Evolutionary conservation across 23 tunicate species (phyloP), one percentile per base, ranked within the genome.

Genomic region (Trididemnum miniatum): DNA sequence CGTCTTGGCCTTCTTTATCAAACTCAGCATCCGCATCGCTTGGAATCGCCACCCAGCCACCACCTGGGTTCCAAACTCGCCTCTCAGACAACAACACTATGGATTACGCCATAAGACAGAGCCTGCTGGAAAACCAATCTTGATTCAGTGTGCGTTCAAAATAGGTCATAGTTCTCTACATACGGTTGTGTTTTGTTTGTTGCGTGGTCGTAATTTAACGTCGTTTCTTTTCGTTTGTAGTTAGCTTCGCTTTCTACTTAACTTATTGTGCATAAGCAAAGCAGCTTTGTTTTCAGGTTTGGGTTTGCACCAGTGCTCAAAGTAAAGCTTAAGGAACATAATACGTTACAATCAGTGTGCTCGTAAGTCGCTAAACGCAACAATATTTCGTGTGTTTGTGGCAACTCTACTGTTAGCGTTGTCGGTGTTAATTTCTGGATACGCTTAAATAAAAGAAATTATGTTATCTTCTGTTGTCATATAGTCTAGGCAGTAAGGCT

Each of bases 51-150:
- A 35, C 74, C 2, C 97, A 86, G 32, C 97, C 97, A 22, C 97
- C 97, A 4, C 97, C 97, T 2, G 97, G 97, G 31, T 91, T 91
- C 66, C 90, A 91, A 78, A 78, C 50, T 69, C 76, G 90, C 49
- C 83, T 84, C 23, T 66, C 97, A 20, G 77, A 67, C 80, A 52
- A 60, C 9, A 81, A 81, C 39, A 51, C 90, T 22, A 65, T 86
- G 25, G 97, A 91, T 64, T 91, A 84, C 60, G 84, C 87, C 20
- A 66, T 82, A 31, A 66, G 82, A 26, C 97, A 91, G 9, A 71
- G 78, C 60, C 66, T 91, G 54, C 74, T 91, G 37, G 97, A 90
- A 73, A 85, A 85, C 49, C 89, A 91, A 44, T 86, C 97, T 12
- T 90, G 65, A 84, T 25, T 80, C 2, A 20, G 66, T 26, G 34